phyloP scores from a whole-genome alignment of 2,797 vertebrate genomes.

The Cuniculus paca region DNA sequence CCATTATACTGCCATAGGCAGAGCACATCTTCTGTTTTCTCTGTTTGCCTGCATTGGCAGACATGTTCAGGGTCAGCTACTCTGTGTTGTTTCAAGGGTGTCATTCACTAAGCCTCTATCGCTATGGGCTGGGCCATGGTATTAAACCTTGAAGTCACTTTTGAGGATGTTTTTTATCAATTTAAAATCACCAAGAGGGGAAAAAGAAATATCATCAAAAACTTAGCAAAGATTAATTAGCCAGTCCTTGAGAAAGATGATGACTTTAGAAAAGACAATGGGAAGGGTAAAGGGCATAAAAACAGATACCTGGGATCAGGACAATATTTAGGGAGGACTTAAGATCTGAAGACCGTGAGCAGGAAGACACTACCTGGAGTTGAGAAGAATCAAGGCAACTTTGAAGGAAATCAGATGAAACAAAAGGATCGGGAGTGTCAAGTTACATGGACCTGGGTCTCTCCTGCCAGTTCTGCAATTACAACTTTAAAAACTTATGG shows the following conservation, averaged over 20 bases:
- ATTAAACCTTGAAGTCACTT: constrained; percentile 47
- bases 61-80: background rate
- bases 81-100: background rate
- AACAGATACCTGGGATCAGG: background rate
- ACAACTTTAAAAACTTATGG: background rate
- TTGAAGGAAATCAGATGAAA: background rate
- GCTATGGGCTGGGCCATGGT: background rate
- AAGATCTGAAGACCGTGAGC: background rate
- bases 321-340: background rate
- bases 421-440: background rate
- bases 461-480: constrained; percentile 1
- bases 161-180: background rate
- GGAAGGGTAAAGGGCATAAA: background rate
- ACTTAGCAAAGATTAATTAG: background rate
- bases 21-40: background rate
- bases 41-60: background rate
- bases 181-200: background rate
- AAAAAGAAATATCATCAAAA: constrained; percentile 13
- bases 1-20: background rate
- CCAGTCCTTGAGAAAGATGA: constrained; percentile 8
- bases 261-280: background rate
- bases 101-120: background rate
- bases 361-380: background rate
- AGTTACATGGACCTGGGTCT: background rate
- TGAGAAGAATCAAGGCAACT: background rate